These are phyloP conservation scores for Crioceris asparagi DNA, from an alignment of 2,888 invertebrate species.

Conservation along the genomic window DNA sequence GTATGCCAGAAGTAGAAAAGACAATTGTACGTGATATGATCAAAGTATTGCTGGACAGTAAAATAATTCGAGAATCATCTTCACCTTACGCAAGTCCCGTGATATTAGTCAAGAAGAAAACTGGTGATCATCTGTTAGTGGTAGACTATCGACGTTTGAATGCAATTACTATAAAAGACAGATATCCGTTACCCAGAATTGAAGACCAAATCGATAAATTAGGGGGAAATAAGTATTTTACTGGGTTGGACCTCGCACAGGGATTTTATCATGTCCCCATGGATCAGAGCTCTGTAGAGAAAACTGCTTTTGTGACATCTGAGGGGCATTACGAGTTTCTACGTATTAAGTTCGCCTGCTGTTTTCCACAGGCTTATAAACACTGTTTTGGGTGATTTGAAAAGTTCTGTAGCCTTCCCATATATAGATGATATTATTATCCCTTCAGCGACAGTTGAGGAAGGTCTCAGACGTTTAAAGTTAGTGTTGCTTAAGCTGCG, in stretches of 20 bases:
- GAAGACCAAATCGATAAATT: conserved; percentile 16
- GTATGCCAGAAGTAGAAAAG: too few relatives aligned
- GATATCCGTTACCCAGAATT: conserved; percentile 12
- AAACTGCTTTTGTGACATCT: neutral
- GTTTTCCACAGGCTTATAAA: too few relatives aligned
- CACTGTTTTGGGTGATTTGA: conserved; percentile 14
- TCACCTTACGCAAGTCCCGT: conserved; percentile 16
- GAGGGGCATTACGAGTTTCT: neutral
- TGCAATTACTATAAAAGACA: conserved; percentile 11
- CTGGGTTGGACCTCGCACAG: conserved; percentile 20
- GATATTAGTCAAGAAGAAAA: conserved; percentile 13
- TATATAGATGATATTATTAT: conserved; percentile 19
- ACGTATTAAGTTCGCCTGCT: neutral
- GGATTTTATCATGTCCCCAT: conserved; percentile 27
- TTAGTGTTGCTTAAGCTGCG: neutral
- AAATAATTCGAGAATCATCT: conserved; percentile 11
- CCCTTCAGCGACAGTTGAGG: conserved; percentile 9
- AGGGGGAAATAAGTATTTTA: conserved; percentile 16
- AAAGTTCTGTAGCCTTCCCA: conserved; percentile 9
- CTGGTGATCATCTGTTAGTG: conserved; percentile 10
- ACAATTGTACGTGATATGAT: too few relatives aligned
- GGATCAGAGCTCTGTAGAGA: neutral
- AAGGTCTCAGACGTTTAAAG: conserved; percentile 11
- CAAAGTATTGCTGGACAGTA: too few relatives aligned
- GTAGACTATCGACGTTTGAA: conserved; percentile 14